Conservation (phyloP, 2,888 invertebrate species). For the Physocephala rufipes region DNA sequence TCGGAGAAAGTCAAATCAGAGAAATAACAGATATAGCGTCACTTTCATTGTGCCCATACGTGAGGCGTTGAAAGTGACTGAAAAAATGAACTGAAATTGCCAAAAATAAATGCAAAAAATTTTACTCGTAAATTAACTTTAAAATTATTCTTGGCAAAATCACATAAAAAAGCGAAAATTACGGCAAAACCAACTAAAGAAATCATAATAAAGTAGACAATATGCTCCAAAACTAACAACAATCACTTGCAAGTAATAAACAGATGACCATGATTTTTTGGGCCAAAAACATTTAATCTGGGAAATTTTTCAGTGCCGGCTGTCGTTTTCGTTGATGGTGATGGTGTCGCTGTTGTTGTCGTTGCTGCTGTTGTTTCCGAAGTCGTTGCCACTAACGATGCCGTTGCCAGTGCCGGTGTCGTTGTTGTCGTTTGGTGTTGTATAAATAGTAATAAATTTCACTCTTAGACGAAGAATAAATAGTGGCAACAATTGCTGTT, state of each 20-base stretch:
- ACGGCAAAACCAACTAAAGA: too few species aligned
- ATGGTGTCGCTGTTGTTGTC: not conserved
- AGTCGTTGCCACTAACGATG: too few species aligned
- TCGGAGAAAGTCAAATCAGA: slow-evolving; percentile 9
- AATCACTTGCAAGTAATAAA: slow-evolving; percentile 2
- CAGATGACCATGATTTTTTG: not conserved
- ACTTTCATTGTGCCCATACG: slow-evolving; percentile 25
- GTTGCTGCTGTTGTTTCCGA: too few species aligned
- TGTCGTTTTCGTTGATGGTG: not conserved
- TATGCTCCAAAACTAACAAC: not conserved
- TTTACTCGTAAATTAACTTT: slow-evolving; percentile 28
- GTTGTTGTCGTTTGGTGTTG: slow-evolving; percentile 17
- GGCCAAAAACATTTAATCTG: not conserved
- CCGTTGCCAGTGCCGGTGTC: not conserved
- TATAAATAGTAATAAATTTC: slow-evolving; percentile 27
- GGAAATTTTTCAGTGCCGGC: not conserved
- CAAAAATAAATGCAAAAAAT: slow-evolving; percentile 21
- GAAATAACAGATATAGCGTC: not conserved
- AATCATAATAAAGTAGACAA: not conserved
- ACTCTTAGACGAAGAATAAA: slow-evolving; percentile 18
- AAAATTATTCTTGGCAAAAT: slow-evolving; percentile 16
- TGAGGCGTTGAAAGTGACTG: slow-evolving; percentile 20
- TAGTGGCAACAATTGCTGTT: slow-evolving; percentile 14
- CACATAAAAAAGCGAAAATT: too few species aligned
- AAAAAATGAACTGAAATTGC: not conserved